phyloP scores from a whole-genome alignment of 2,113 vertebrate genomes.

The Scolopax mira region DNA sequence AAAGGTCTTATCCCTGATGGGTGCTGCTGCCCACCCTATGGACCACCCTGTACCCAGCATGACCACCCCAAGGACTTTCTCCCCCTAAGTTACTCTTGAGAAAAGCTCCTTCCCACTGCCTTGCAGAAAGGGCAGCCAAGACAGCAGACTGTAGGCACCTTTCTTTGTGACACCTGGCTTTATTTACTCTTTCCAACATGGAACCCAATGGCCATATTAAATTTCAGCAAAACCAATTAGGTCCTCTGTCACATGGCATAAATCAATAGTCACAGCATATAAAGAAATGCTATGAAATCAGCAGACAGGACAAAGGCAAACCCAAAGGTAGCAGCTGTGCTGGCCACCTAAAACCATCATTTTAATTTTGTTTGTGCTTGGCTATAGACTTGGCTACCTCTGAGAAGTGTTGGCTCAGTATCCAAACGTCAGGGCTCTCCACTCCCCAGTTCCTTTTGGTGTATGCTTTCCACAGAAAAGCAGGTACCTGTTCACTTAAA shows the following conservation, averaged over 20 bases:
- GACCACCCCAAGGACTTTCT: not conserved
- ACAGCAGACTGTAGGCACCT: not conserved
- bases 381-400: not conserved
- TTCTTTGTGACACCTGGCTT: not conserved
- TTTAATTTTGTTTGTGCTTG: conserved; percentile 26
- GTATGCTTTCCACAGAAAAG: not conserved
- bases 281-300: not conserved
- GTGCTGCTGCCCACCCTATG: not conserved
- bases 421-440: not conserved
- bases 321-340: not conserved
- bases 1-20: not conserved
- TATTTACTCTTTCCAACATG: not conserved
- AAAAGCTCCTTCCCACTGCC: not conserved
- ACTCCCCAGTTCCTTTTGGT: not conserved
- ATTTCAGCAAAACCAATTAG: not conserved
- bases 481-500: not conserved
- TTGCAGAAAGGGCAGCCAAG: not conserved
- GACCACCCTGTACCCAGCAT: not conserved
- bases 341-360: not conserved
- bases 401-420: not conserved
- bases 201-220: not conserved
- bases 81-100: not conserved
- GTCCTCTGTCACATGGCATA: not conserved
- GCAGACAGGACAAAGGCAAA: not conserved
- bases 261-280: not conserved